A percentile compares a stretch with the other conserved stretches of the same genome.
phyloP scores from a whole-genome alignment of 2,888 invertebrate genomes.

The Exocentrus adspersus region DNA sequence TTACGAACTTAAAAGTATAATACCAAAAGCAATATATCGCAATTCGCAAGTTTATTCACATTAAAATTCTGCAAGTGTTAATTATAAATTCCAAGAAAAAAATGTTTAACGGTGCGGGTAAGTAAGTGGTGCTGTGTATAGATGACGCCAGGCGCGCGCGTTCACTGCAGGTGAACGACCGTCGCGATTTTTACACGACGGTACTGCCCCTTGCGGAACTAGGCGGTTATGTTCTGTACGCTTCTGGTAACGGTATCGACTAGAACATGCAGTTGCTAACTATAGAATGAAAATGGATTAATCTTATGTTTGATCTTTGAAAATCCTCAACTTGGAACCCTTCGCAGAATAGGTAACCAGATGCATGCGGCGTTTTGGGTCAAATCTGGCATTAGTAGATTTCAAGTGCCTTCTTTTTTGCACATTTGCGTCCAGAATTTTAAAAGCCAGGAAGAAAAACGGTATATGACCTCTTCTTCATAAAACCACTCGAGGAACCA shows the following conservation, averaged over 20 bases:
- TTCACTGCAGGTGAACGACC: constrained; percentile 52
- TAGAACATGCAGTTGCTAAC: constrained; percentile 46
- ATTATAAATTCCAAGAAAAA: constrained; percentile 38
- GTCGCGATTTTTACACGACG: constrained; percentile 37
- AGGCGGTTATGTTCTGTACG: constrained; percentile 31
- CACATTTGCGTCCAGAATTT: too few relatives aligned
- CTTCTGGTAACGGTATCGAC: constrained; percentile 48
- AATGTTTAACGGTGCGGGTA: constrained; percentile 37
- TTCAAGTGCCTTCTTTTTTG: too few relatives aligned
- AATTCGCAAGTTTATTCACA: constrained; percentile 37
- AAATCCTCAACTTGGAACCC: constrained; percentile 17
- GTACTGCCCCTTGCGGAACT: constrained; percentile 23
- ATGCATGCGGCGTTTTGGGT: too few relatives aligned
- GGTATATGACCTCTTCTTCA: too few relatives aligned
- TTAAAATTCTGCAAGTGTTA: constrained; percentile 37
- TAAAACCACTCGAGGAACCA: too few relatives aligned
- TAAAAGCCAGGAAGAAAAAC: too few relatives aligned
- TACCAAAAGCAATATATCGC: background rate
- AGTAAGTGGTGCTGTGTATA: constrained; percentile 18
- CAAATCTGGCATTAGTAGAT: too few relatives aligned
- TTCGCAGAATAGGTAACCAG: too few relatives aligned
- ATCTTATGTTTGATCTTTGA: constrained; percentile 41
- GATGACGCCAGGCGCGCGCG: constrained; percentile 37
- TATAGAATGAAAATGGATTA: constrained; percentile 40
- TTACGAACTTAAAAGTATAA: background rate